These are phyloP conservation scores for Nemurella pictetii DNA, from an alignment of 2,888 invertebrate species.

Conservation along the genomic window DNA sequence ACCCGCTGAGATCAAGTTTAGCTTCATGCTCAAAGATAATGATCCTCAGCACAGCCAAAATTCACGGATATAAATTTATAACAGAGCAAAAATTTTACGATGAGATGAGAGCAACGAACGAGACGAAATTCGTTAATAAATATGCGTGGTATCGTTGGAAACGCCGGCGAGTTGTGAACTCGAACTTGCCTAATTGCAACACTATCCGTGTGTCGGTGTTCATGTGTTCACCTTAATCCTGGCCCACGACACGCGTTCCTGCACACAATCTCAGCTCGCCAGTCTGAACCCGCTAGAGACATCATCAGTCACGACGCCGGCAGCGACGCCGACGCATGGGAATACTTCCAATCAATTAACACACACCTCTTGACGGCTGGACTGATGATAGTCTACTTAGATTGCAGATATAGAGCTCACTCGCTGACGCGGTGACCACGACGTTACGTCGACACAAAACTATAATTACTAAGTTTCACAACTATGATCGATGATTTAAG, in stretches of 20 bases:
- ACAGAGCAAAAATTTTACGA: neutral
- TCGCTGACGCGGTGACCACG: neutral
- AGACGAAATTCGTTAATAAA: neutral
- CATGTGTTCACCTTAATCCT: neutral
- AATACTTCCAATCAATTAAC: neutral
- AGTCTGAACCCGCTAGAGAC: neutral
- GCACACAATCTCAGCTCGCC: too few relatives aligned
- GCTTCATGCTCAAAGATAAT: neutral
- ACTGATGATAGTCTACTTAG: neutral
- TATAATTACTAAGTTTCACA: neutral
- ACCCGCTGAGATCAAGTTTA: neutral
- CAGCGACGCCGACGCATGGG: neutral
- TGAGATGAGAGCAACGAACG: neutral
- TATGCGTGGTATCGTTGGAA: neutral
- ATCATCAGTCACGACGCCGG: neutral
- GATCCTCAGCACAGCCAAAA: neutral
- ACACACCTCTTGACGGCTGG: neutral
- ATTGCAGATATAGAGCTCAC: neutral
- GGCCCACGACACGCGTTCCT: neutral
- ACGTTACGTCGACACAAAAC: neutral
- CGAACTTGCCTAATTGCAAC: neutral
- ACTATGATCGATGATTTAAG: neutral
- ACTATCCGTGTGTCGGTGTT: too few relatives aligned
- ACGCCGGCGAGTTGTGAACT: neutral
- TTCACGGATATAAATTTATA: neutral